Base-by-base conservation (phyloP, 2,888 invertebrate species). In the Amiota communis region DNA sequence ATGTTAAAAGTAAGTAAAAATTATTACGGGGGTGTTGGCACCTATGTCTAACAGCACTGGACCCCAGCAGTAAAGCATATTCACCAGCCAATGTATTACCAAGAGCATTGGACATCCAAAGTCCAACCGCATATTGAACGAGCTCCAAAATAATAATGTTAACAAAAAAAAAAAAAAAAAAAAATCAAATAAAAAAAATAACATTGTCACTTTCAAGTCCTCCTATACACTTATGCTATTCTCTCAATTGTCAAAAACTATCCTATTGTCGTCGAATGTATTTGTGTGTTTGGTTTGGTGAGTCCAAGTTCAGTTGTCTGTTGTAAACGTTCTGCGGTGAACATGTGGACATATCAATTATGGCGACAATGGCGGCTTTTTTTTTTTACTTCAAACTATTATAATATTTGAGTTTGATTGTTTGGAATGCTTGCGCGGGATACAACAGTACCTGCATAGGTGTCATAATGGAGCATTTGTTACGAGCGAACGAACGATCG, bases 71-170 rank as follows among this genome's bases (percentile, higher is more conserved):
- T 53, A 51, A 51, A 67, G 51, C 67, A 51, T 67, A 23, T 23
- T 20, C 23, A 51, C 17, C 51, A 13, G 59, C 23, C 67, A 49
- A 67, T 13, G 51, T 23, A 17, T 13, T 51, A 36, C 51, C 51
- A 51, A 49, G 51, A 67, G 67, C 67, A 51, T 51, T 67, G 51
- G 51, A 67, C 20, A 51, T 51, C 20, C 67, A 57, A 57, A 57
- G 1, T n/a, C 15, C 17, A 56, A 17, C 56, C 17, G 56, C 56
- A 20, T 20, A 59, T 20, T 11, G 11, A 17, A 13, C 9, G 23
- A 59, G 23, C 59, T 20, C 17, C 17, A 17, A 59, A 59, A 59
- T 6, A 59, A 59, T 13, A 59, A 59, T 23, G 3, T 20, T 20
- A 59, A 20, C 4, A 59, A 17, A 9, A 57, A 13, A 57, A 12